Evolutionary conservation across 1,140 invertebrate species (phyloP), one percentile per base, ranked within the genome.

Genomic region (Nasonia giraulti): DNA sequence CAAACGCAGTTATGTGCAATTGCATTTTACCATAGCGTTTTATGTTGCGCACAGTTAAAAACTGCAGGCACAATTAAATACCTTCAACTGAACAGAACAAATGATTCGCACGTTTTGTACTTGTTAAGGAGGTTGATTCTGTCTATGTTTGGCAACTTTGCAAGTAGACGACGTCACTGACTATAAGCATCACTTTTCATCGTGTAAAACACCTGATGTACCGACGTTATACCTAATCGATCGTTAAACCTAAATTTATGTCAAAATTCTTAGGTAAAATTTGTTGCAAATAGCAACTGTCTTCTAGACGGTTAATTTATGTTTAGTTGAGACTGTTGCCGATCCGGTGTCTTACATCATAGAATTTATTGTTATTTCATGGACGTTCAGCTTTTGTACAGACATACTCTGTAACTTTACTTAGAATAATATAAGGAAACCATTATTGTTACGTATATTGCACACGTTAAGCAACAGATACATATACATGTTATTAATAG

Each of bases 311-410:
- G n/a, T 47, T 73, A 73, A 50, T 50, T 31, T 31, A 73, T 33
- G 44, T 80, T 80, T 44, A 68, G 23, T 40, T 20, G 14, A 69
- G 11, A 80, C 27, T 50, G 40, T 50, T 20, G 37, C 33, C 68
- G 71, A 44, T 71, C 37, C 17, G 20, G n/a, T 31, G 17, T 73
- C 44, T 33, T 74, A 74, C 20, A 50, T 81, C 17, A 74, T 55
- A 81, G 37, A 85, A 85, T 82, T 90, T 88, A 89, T 89, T 90
- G 86, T 90, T 88, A 89, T 81, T 85, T 80, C 88, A 90, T 87
- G 87, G 88, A 90, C 88, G 86, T 82, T 85, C 73, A 76, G 8
- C 10, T 71, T 81, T 47, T 20, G 2, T 73, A 73, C 23, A 81
- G 20, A 71, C 33, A 50, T 73, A 31, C 10, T 23, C 27, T 69